phyloP scores from a whole-genome alignment of 2,888 invertebrate genomes.

The Eustalomyia histrio region DNA sequence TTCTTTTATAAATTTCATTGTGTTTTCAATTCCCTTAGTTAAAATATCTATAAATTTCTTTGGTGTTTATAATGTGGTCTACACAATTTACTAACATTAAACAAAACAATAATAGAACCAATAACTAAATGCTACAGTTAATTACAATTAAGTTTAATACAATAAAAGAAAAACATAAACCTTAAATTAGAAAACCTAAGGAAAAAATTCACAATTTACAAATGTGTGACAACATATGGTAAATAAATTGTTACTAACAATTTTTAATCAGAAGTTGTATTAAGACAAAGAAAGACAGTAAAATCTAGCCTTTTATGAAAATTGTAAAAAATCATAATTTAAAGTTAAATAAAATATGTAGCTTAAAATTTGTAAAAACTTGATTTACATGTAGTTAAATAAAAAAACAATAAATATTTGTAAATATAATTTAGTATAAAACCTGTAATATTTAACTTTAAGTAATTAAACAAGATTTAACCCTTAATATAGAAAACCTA shows the following conservation, averaged over 20 bases:
- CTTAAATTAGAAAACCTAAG: constrained; percentile 1
- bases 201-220: neutral
- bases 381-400: neutral
- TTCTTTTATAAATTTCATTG: constrained; percentile 9
- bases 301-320: too few species aligned
- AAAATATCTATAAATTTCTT: constrained; percentile 37
- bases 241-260: too few species aligned
- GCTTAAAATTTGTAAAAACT: neutral
- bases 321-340: neutral
- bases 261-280: too few species aligned
- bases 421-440: constrained; percentile 50
- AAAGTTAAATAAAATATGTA: neutral
- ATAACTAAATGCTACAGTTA: constrained; percentile 14
- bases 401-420: constrained; percentile 24
- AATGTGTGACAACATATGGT: too few species aligned
- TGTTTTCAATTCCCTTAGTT: constrained; percentile 17
- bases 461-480: constrained; percentile 30
- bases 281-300: too few species aligned
- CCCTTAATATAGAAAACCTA: constrained; percentile 21
- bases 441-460: constrained; percentile 41
- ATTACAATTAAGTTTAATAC: neutral
- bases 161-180: constrained; percentile 4
- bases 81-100: neutral
- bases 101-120: neutral
- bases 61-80: neutral